Evolutionary conservation across 2,888 invertebrate genomes (phyloP).

Genomic region (Erpobdella octoculata): DNA sequence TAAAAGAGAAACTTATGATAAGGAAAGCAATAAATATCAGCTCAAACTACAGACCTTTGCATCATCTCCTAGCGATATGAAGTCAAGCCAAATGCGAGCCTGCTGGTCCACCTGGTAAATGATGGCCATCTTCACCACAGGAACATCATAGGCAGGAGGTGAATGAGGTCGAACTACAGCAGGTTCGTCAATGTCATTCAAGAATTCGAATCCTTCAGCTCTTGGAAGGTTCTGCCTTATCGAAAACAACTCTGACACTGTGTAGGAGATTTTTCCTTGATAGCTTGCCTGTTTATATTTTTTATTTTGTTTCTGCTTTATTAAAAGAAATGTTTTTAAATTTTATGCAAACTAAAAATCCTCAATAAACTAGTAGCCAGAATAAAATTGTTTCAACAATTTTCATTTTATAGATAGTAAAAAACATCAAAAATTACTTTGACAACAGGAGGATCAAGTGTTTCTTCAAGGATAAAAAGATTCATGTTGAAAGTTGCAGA

Average conservation of each 20-base stretch:
- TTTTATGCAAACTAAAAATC: neutral
- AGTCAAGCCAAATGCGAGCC: neutral
- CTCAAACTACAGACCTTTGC: neutral
- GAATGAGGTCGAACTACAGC: neutral
- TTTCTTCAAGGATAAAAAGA: neutral
- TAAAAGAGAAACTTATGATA: too few relatives aligned
- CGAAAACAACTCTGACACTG: conserved; percentile 2
- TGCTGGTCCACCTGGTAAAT: neutral
- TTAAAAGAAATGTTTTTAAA: neutral
- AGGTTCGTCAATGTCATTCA: neutral
- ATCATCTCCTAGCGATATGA: neutral
- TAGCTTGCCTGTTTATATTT: neutral
- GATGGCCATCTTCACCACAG: neutral
- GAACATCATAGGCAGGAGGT: neutral
- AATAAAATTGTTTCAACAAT: neutral
- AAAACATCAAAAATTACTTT: neutral
- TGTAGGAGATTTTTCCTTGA: neutral
- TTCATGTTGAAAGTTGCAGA: neutral
- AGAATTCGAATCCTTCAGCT: neutral
- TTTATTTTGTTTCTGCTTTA: too few relatives aligned
- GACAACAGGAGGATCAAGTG: neutral
- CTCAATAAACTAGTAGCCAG: neutral
- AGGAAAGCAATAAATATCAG: too few relatives aligned
- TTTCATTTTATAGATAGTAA: neutral
- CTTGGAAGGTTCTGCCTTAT: neutral